Evolutionary conservation across 2,888 invertebrate species (phyloP).

Genomic region (Proisotoma minuta): DNA sequence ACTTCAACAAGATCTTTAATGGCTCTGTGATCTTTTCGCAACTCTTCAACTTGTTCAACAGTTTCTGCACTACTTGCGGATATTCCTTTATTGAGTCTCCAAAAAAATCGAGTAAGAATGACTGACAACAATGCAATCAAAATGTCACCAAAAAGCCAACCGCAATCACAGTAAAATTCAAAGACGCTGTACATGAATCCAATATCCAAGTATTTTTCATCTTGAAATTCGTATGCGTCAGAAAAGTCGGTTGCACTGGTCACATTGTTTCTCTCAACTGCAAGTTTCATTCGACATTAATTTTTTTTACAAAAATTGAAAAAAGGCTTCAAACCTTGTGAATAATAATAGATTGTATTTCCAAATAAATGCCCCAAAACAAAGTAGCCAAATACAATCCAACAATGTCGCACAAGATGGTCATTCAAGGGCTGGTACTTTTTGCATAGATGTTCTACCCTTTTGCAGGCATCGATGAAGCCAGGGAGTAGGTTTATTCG

Average conservation of each 20-base stretch:
- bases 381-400: slow-evolving; percentile 19
- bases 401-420: slow-evolving; percentile 20
- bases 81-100: slow-evolving; percentile 24
- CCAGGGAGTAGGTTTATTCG: slow-evolving; percentile 19
- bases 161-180: slow-evolving; percentile 33
- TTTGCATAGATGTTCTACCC: slow-evolving; percentile 24
- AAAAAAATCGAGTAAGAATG: slow-evolving; percentile 25
- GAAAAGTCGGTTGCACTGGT: background rate
- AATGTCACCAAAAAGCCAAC: slow-evolving; percentile 36
- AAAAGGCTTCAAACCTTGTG: slow-evolving; percentile 22
- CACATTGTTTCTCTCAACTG: background rate
- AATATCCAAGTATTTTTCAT: background rate
- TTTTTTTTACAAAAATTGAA: too few relatives aligned
- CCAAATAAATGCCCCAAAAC: slow-evolving; percentile 13
- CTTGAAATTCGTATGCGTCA: background rate
- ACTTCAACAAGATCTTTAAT: slow-evolving; percentile 29
- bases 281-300: background rate
- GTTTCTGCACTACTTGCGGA: background rate
- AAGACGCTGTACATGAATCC: slow-evolving; percentile 16
- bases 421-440: slow-evolving; percentile 24
- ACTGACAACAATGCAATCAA: slow-evolving; percentile 21
- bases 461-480: slow-evolving; percentile 23
- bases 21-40: slow-evolving; percentile 28
- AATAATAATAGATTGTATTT: slow-evolving; percentile 22
- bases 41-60: slow-evolving; percentile 21